Evolutionary conservation across 1,140 invertebrate species (phyloP), one percentile per base, ranked within the genome.

Genomic region (Tetraneura akinire): DNA sequence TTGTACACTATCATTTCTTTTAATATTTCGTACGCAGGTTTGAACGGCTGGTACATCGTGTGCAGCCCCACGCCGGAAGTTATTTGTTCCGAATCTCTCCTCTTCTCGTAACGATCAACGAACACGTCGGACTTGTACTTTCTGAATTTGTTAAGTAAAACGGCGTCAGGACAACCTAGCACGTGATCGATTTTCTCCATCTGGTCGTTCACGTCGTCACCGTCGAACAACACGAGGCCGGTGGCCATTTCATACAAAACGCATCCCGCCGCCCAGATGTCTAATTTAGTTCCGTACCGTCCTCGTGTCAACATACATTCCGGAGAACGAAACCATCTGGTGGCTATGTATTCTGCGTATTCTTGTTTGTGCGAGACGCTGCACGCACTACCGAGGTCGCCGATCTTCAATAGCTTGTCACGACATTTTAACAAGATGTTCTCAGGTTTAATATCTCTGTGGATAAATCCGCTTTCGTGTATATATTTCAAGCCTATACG

Each of bases 311-410:
- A 84, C 0, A 92, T 86, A 85, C 91, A 92, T 85, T 92, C 91
- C 10, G 91, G 91, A 2, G 91, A 89, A 71, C 91, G 84, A 83
- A 92, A 92, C 90, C 90, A 92, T 83, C 91, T 84, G 5, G 91
- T 92, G 4, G 90, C 91, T 73, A 92, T 91, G 83, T 92, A 92
- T 83, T 91, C 90, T 13, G 91, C 91, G 83, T 90, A 91, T 3
- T 90, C 90, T 26, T 88, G 89, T 80, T 87, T 86, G 80, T 88
- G 87, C 11, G 87, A 88, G 8, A 42, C 5, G 16, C 42, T 21
- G 78, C 89, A 84, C 81, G 90, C 88, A 13, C 90, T 91, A 32
- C 90, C 90, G 83, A 91, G 76, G 82, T 88, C 88, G 1, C 88
- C 90, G 66, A 92, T 84, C 85, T 91, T 91, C 13, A 91, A 84